A percentile compares a stretch with the other conserved stretches of the same genome.
Conservation (phyloP, 2,888 invertebrate genomes). For the Scaptomyza caliginosa region DNA sequence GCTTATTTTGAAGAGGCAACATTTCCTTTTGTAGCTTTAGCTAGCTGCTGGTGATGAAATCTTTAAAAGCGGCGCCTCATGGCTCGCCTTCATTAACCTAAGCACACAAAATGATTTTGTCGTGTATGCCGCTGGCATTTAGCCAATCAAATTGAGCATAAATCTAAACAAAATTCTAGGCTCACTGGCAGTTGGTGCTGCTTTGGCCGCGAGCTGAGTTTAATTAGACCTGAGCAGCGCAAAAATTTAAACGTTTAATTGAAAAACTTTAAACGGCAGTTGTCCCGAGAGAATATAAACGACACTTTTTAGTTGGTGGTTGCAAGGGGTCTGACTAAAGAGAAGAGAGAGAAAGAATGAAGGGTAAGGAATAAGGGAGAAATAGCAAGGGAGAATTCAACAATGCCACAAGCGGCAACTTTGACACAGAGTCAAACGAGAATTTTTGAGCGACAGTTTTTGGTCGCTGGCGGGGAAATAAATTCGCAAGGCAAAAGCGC, state of each 20-base stretch:
- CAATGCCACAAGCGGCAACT: slow-evolving; percentile 59
- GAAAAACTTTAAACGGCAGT: slow-evolving; percentile 70
- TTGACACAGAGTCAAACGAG: slow-evolving; percentile 63
- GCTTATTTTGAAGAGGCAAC: slow-evolving; percentile 4
- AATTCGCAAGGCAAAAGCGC: slow-evolving; percentile 28
- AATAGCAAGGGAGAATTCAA: slow-evolving; percentile 19
- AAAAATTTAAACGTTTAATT: slow-evolving; percentile 72
- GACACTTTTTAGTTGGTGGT: slow-evolving; percentile 52
- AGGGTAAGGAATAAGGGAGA: too few species aligned
- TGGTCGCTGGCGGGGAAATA: slow-evolving; percentile 37
- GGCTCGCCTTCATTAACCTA: slow-evolving; percentile 45
- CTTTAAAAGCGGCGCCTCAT: slow-evolving; percentile 13
- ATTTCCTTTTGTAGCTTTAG: too few species aligned
- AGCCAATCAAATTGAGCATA: slow-evolving; percentile 74
- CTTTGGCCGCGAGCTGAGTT: slow-evolving; percentile 38
- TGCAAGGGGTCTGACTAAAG: neutral
- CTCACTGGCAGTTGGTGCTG: slow-evolving; percentile 25
- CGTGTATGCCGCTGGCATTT: slow-evolving; percentile 58
- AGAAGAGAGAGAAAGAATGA: neutral
- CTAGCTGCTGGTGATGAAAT: slow-evolving; percentile 19
- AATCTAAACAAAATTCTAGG: slow-evolving; percentile 64
- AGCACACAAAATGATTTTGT: slow-evolving; percentile 52
- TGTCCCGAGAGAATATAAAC: slow-evolving; percentile 52
- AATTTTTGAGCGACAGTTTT: slow-evolving; percentile 62
- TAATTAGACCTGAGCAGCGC: slow-evolving; percentile 63